Evolutionary conservation across 2,888 invertebrate genomes (phyloP), one percentile per base, ranked within the genome.

Genomic region (Drosophila pegasa): DNA sequence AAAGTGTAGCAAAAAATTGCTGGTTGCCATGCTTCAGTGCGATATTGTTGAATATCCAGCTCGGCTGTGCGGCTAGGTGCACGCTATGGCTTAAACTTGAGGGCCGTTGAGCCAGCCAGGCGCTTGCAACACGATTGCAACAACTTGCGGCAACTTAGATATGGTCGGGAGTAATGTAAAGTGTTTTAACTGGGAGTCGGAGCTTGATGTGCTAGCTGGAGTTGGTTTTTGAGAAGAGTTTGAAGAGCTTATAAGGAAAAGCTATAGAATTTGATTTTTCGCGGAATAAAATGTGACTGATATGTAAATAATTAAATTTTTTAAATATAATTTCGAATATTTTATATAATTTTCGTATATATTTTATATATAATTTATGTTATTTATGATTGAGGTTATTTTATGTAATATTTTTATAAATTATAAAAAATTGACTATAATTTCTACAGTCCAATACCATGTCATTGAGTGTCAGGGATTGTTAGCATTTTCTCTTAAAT

Each of bases 11-110:
- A 22, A 35, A 29, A 16, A 56, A 70, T 57, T 41, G 47, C 41
- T 58, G 18, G 51, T 55, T 67, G 55, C 52, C 48, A 51, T 57
- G 41, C 57, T 57, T 58, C 64, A 59, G 74, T 60, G 64, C 65
- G 70, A 78, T 76, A 74, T 61, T 57, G 59, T 59, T 65, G 58
- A 61, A 60, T 56, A 45, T 35, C 47, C 35, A 52, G n/a, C 40
- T 12, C 12, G 52, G 56, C 40, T 48, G 10, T 20, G 18, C 60
- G 38, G 20, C 54, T 50, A 25, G 74, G 66, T 72, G 47, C 73
- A 73, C 74, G 69, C 74, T n/a, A 69, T 43, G 57, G 56, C 54
- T 58, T 60, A 38, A 54, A 78, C 65, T 70, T 66, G 60, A 27
- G 75, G 52, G 16, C 27, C 31, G 48, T 47, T 55, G 58, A 58